Evolutionary conservation across 2,797 vertebrate species (phyloP).

Genomic region (Dryobates pubescens): DNA sequence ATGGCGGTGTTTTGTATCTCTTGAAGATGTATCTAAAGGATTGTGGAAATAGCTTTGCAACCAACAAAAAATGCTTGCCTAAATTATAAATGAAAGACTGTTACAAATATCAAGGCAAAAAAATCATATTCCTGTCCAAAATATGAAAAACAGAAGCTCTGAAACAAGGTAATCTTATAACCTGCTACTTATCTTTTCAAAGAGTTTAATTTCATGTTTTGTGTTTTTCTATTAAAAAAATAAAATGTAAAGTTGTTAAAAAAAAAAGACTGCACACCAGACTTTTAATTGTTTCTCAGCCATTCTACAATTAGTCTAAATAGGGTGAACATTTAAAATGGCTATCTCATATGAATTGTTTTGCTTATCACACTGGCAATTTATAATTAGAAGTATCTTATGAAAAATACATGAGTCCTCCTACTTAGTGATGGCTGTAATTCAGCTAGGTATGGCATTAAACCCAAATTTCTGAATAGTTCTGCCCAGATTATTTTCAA

Average conservation of each 20-base stretch:
- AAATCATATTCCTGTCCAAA: background rate
- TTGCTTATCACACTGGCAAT: background rate
- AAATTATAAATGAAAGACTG: background rate
- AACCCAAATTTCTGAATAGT: background rate
- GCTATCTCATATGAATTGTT: background rate
- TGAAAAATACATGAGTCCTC: background rate
- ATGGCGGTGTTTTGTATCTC: background rate
- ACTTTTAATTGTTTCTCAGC: background rate
- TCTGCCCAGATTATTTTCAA: background rate
- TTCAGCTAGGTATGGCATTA: background rate
- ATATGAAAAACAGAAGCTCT: background rate
- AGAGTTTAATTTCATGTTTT: background rate
- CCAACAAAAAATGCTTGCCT: background rate
- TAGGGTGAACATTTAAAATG: background rate
- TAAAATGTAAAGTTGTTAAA: background rate
- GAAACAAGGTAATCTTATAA: background rate
- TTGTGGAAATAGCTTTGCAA: background rate
- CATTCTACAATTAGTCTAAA: background rate
- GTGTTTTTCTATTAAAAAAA: background rate
- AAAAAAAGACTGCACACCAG: background rate
- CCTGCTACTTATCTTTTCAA: background rate
- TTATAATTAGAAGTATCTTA: background rate
- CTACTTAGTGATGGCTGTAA: background rate
- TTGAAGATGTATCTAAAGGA: background rate
- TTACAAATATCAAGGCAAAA: rapidly evolving